phyloP scores from a whole-genome alignment of 2,888 invertebrate species.

The Andrena dorsata region DNA sequence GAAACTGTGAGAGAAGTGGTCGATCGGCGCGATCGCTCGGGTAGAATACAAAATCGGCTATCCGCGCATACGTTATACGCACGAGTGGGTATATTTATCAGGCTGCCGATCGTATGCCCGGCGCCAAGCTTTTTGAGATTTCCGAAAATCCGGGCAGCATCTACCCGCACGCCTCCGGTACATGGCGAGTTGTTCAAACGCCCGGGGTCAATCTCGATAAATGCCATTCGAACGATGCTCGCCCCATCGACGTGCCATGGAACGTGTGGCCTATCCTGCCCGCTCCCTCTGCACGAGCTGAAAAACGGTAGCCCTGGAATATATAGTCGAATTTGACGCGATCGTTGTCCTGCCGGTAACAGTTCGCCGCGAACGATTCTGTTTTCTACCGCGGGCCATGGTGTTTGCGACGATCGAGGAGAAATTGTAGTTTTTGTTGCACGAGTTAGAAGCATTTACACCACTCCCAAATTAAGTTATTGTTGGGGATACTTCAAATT shows the following conservation, averaged over 20 bases:
- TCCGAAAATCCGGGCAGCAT: conserved; percentile 73
- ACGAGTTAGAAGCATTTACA: background rate
- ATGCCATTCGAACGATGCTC: conserved; percentile 71
- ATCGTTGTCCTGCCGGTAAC: conserved; percentile 53
- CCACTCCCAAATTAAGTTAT: background rate
- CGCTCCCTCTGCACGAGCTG: conserved; percentile 39
- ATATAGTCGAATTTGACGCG: conserved; percentile 72
- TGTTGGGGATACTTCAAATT: background rate
- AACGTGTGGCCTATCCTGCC: conserved; percentile 28
- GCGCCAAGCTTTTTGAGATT: conserved; percentile 71
- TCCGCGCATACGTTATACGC: conserved; percentile 67
- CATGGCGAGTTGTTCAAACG: conserved; percentile 66
- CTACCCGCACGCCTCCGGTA: conserved; percentile 57
- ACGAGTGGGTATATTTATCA: conserved; percentile 69
- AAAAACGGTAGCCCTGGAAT: conserved; percentile 58
- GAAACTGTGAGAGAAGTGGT: conserved; percentile 30
- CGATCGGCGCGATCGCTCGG: conserved; percentile 47
- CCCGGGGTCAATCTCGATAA: conserved; percentile 73
- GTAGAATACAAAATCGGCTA: conserved; percentile 65
- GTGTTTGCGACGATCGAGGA: background rate
- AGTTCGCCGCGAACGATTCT: background rate
- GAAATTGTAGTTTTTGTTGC: background rate
- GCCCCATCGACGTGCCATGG: conserved; percentile 56
- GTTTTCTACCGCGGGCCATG: background rate
- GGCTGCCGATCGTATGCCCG: conserved; percentile 54